Base-by-base conservation (phyloP, 2,888 invertebrate species). In the Bedellia somnulentella region DNA sequence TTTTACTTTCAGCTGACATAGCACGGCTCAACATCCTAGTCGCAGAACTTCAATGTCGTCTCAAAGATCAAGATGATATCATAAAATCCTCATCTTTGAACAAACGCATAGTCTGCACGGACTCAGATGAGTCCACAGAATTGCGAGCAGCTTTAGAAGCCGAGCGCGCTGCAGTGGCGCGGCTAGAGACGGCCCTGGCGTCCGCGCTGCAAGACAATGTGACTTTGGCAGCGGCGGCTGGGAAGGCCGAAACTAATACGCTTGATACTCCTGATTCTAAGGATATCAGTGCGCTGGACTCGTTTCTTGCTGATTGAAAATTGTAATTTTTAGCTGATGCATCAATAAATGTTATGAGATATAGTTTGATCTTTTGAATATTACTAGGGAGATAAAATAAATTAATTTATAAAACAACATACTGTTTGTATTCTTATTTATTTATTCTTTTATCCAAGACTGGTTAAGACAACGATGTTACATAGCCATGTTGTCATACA, bases 191-290 rank as follows among this genome's bases (percentile, higher is more conserved):
- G 16, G 60, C 71, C 0, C 39, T 73, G 28, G 56, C 62, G 4
- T 46, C 61, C 2, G 70, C 73, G 12, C 37, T 70, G 15, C 50
- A 61, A 3, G 68, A 70, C 33, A 71, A 70, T 33, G 54, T 58
- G 1, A 37, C 43, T 2, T 44, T 73, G 13, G 66, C 71, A 3
- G 41, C 58, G 1, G n/a, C n/a, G n/a, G n/a, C n/a, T n/a, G n/a
- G n/a, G n/a, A n/a, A n/a, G n/a, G n/a, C n/a, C n/a, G n/a, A n/a
- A n/a, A n/a, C n/a, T n/a, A n/a, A n/a, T n/a, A n/a, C n/a, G n/a
- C n/a, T n/a, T n/a, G n/a, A n/a, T n/a, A n/a, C n/a, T n/a, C n/a
- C n/a, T n/a, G n/a, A n/a, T n/a, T n/a, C n/a, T n/a, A n/a, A n/a
- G n/a, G n/a, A n/a, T n/a, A 55, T 60, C 32, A 57, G 53, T 30